These are phyloP conservation scores for Dynastes maya DNA, from an alignment of 2,888 invertebrate species.

Conservation along the genomic window DNA sequence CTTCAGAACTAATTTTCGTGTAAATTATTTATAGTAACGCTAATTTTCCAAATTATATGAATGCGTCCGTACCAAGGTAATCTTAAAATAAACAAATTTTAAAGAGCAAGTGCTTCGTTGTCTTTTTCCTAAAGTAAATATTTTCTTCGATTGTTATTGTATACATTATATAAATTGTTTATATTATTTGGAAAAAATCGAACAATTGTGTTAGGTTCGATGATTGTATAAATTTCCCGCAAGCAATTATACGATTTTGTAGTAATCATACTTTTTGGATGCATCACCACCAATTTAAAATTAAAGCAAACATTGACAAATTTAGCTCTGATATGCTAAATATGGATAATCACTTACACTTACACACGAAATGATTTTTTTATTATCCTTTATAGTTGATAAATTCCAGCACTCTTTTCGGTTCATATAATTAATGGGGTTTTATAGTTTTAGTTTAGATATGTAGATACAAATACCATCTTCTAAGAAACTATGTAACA, in stretches of 20 bases:
- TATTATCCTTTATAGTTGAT: too few relatives aligned
- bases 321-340: neutral
- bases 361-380: too few relatives aligned
- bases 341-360: neutral
- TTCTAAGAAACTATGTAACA: too few relatives aligned
- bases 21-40: constrained; percentile 32
- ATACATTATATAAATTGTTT: constrained; percentile 33
- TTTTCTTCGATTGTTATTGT: constrained; percentile 37
- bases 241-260: neutral
- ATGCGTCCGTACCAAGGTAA: neutral
- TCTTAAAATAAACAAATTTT: constrained; percentile 25
- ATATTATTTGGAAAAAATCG: constrained; percentile 24
- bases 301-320: neutral
- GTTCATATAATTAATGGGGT: too few relatives aligned
- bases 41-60: constrained; percentile 35
- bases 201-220: constrained; percentile 17
- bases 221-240: constrained; percentile 12
- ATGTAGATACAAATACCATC: too few relatives aligned
- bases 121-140: constrained; percentile 31
- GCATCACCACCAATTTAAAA: neutral
- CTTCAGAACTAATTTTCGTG: constrained; percentile 33
- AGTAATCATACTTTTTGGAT: neutral
- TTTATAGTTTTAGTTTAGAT: too few relatives aligned
- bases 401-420: too few relatives aligned
- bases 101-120: constrained; percentile 13